Conservation (phyloP, 1,140 invertebrate species). For the Zophobas atratus region DNA sequence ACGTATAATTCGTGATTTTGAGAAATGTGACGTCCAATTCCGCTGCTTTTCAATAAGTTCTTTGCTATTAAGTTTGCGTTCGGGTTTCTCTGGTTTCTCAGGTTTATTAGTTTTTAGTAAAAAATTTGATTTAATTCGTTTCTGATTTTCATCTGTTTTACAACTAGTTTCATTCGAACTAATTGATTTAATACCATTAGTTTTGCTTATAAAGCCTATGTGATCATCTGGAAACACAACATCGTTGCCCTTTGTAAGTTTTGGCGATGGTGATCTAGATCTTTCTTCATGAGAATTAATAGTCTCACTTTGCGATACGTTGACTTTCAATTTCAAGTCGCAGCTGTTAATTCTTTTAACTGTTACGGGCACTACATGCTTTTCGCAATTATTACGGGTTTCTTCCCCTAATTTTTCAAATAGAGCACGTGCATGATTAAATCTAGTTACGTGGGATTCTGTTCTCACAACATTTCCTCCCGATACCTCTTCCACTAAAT, state of each 20-base stretch:
- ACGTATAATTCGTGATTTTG: constrained; percentile 77
- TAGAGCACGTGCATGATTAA: constrained; percentile 92
- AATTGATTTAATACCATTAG: constrained; percentile 29
- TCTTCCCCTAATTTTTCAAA: constrained; percentile 93
- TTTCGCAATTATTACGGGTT: constrained; percentile 55
- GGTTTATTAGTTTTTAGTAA: constrained; percentile 78
- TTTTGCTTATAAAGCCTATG: neutral
- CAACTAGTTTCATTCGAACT: constrained; percentile 56
- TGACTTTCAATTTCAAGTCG: constrained; percentile 61
- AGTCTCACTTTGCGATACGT: constrained; percentile 62
- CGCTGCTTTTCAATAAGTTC: constrained; percentile 91
- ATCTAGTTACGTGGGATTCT: constrained; percentile 90
- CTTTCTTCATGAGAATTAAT: constrained; percentile 58
- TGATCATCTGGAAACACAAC: neutral
- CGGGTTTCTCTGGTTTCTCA: constrained; percentile 87
- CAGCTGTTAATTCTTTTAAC: constrained; percentile 53
- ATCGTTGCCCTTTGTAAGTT: constrained; percentile 41
- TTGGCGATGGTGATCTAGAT: constrained; percentile 64
- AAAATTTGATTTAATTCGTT: constrained; percentile 67
- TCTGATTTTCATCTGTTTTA: constrained; percentile 45
- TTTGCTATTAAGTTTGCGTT: constrained; percentile 85
- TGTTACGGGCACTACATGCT: constrained; percentile 49
- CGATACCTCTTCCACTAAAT: constrained; percentile 67
- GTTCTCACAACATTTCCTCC: constrained; percentile 85
- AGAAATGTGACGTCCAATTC: constrained; percentile 93